phyloP scores from a whole-genome alignment of 2,888 invertebrate genomes.

The Drosophila maculinotata region DNA sequence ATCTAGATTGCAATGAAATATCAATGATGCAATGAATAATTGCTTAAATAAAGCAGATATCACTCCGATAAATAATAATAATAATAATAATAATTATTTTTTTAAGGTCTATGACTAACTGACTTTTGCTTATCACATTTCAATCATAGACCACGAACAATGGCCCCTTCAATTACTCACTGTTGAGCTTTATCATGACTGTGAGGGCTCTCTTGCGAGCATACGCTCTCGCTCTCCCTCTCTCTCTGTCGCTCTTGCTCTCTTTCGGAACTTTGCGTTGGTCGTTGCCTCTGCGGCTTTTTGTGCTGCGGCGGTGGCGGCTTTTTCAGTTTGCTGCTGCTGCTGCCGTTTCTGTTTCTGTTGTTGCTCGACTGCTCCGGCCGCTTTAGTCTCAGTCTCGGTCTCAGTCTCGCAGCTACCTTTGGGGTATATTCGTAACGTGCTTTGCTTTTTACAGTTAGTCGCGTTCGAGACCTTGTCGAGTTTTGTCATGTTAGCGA shows the following conservation, averaged over 20 bases:
- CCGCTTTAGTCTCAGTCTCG: slow-evolving; percentile 21
- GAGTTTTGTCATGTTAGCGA: slow-evolving; percentile 85
- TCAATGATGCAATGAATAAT: no score
- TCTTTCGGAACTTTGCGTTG: slow-evolving; percentile 34
- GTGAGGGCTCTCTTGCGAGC: slow-evolving; percentile 16
- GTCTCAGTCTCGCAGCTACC: slow-evolving; percentile 67
- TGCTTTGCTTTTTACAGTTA: slow-evolving; percentile 85
- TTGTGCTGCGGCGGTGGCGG: slow-evolving; percentile 22
- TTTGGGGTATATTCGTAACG: slow-evolving; percentile 84
- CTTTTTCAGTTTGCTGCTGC: slow-evolving; percentile 21
- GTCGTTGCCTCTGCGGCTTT: slow-evolving; percentile 50
- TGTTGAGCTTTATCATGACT: slow-evolving; percentile 25
- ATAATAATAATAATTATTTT: no score
- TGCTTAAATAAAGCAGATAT: no score
- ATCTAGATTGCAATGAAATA: no score
- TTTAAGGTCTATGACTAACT: slow-evolving; percentile 23
- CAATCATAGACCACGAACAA: slow-evolving; percentile 4
- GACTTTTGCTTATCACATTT: slow-evolving; percentile 35
- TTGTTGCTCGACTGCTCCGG: slow-evolving; percentile 25
- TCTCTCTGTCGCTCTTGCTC: neutral
- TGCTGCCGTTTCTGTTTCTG: slow-evolving; percentile 25
- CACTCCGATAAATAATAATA: no score
- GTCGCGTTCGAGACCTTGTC: slow-evolving; percentile 86
- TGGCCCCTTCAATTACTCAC: slow-evolving; percentile 32
- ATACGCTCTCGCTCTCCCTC: slow-evolving; percentile 6